Percentiles rank a stretch among this genome's conserved stretches.
These are phyloP conservation scores for Frankliniella intonsa DNA, from an alignment of 2,888 invertebrate species.

Conservation along the genomic window DNA sequence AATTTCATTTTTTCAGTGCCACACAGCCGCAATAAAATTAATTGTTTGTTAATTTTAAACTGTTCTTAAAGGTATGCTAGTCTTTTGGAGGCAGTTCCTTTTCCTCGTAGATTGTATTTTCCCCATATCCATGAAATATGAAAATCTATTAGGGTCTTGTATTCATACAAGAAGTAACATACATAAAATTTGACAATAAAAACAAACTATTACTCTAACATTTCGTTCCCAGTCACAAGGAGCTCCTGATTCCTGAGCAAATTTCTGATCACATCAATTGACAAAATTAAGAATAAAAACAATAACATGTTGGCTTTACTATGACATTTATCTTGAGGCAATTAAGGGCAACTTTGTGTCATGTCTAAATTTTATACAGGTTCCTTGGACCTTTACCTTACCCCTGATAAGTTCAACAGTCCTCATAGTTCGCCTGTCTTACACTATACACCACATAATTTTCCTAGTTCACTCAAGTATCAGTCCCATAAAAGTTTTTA, in stretches of 20 bases:
- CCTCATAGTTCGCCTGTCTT: neutral
- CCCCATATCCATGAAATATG: neutral
- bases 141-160: neutral
- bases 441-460: neutral
- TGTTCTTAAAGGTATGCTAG: slow-evolving; percentile 12
- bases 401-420: neutral
- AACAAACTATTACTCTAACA: slow-evolving; percentile 10
- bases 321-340: neutral
- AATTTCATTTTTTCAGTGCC: neutral
- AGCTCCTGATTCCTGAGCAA: neutral
- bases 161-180: slow-evolving; percentile 18
- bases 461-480: neutral
- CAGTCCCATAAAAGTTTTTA: slow-evolving; percentile 12
- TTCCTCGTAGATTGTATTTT: neutral
- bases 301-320: neutral
- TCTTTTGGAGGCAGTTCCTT: neutral
- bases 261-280: neutral
- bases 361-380: neutral
- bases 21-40: slow-evolving; percentile 7
- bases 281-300: neutral
- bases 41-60: neutral
- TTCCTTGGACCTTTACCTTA: neutral
- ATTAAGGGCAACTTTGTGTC: neutral
- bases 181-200: slow-evolving; percentile 26
- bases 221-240: neutral